Evolutionary conservation across 2,888 invertebrate genomes (phyloP).

Genomic region (Ochropacha duplaris): DNA sequence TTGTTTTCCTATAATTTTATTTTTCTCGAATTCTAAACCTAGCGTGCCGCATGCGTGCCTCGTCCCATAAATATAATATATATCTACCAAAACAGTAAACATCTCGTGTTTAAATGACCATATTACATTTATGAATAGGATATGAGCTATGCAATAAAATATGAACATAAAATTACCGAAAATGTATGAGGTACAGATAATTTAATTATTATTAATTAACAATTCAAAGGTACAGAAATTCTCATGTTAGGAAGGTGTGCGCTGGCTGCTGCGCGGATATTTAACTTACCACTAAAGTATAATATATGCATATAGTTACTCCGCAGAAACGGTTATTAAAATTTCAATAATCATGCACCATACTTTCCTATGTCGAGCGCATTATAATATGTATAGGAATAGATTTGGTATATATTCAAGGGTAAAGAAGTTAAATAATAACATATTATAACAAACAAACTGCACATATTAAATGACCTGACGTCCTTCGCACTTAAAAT

Average conservation of each 20-base stretch:
- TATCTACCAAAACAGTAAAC: background rate
- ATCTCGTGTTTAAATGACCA: too few species aligned
- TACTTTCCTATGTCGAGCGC: conserved; percentile 27
- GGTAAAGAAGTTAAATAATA: conserved; percentile 19
- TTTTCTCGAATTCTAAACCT: conserved; percentile 22
- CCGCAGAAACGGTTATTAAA: background rate
- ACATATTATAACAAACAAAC: conserved; percentile 17
- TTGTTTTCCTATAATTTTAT: conserved; percentile 14
- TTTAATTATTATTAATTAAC: conserved; percentile 30
- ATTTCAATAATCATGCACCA: conserved; percentile 14
- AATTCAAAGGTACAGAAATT: conserved; percentile 35
- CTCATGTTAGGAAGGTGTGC: conserved; percentile 30
- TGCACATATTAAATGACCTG: conserved; percentile 15
- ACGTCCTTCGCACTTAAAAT: conserved; percentile 14
- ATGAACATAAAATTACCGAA: background rate
- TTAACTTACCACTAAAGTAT: conserved; percentile 10
- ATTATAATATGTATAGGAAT: conserved; percentile 24
- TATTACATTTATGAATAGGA: too few species aligned
- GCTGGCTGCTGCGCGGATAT: conserved; percentile 14
- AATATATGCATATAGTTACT: conserved; percentile 21
- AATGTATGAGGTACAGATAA: background rate
- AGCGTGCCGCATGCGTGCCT: conserved; percentile 8
- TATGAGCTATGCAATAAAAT: background rate
- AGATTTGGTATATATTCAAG: conserved; percentile 27
- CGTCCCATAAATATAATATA: background rate